Base-by-base conservation (phyloP, 2,888 invertebrate species). In the Germaria angustata region DNA sequence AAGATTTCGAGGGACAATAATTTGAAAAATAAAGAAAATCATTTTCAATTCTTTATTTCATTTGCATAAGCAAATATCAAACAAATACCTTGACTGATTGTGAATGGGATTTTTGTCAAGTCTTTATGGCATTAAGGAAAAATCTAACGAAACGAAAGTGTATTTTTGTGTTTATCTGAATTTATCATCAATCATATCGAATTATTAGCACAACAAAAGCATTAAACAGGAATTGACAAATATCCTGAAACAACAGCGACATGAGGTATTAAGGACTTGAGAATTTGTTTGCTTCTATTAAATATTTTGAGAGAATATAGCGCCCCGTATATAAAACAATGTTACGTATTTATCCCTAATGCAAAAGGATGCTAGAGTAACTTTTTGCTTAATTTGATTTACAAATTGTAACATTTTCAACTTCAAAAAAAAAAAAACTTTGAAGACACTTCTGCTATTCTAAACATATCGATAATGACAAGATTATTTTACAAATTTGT, bases 41-140 rank as follows among this genome's bases (percentile, higher is more conserved):
- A 20, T 28, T 32, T 55, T 49, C 55, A 46, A 17, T 69, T 28
- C 17, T 11, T 36, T 6, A 15, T 53, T 39, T 46, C n/a, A 76
- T 76, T 76, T 76, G 69, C 75, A 80, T 51, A 57, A 36, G 7
- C 2, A 51, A 32, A 36, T 2, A 34, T 11, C 32, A 44, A 44
- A 39, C n/a, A 49, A 65, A 77, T 69, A 36, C 79, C 84, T 77
- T 65, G 68, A 79, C 63, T 44, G 76, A 49, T 68, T 81, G 39
- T 61, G 32, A 71, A 55, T 57, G 77, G 68, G 55, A 75, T 75
- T 72, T 71, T 22, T 44, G 28, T 71, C 61, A 66, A 81, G 61
- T 46, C 87, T 86, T 87, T 88, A 87, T 88, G 88, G 78, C 87
- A 87, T 88, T 88, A 88, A 88, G 87, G 22, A 9, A 55, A 49